Percentiles rank a stretch among this genome's conserved stretches.
phyloP scores from a whole-genome alignment of 2,113 vertebrate genomes.

The Grammomys dolichurus region DNA sequence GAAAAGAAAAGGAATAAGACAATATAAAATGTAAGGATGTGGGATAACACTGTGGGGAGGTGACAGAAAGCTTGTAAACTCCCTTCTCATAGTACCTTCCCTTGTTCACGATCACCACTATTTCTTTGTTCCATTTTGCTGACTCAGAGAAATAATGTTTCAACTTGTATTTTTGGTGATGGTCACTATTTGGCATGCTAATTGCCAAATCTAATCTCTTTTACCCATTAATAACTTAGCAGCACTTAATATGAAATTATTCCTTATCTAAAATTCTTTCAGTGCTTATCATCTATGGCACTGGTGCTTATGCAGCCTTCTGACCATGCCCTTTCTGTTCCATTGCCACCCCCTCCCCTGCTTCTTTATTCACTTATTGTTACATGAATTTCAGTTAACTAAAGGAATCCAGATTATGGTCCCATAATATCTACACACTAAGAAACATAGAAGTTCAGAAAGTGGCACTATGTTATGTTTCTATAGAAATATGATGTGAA shows the following conservation, averaged over 20 bases:
- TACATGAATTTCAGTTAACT: conserved; percentile 15
- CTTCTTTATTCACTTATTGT: neutral
- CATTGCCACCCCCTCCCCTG: neutral
- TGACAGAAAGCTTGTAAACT: neutral
- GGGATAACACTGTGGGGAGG: neutral
- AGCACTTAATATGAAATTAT: conserved; percentile 44
- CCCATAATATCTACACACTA: neutral
- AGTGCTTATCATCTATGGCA: neutral
- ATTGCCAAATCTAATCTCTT: neutral
- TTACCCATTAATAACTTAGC: neutral
- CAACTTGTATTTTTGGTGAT: neutral
- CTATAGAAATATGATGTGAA: neutral
- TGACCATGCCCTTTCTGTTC: neutral
- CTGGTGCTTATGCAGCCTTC: neutral
- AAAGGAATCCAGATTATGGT: neutral
- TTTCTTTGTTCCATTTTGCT: neutral
- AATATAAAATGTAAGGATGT: neutral
- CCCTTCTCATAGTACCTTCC: neutral
- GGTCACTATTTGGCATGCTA: neutral
- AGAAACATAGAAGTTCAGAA: neutral
- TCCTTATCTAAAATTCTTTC: neutral
- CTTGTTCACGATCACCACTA: neutral
- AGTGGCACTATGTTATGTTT: neutral
- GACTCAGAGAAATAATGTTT: neutral
- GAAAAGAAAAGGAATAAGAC: no score